Base-by-base conservation (phyloP, 2,888 invertebrate genomes). In the Adelphocoris suturalis region DNA sequence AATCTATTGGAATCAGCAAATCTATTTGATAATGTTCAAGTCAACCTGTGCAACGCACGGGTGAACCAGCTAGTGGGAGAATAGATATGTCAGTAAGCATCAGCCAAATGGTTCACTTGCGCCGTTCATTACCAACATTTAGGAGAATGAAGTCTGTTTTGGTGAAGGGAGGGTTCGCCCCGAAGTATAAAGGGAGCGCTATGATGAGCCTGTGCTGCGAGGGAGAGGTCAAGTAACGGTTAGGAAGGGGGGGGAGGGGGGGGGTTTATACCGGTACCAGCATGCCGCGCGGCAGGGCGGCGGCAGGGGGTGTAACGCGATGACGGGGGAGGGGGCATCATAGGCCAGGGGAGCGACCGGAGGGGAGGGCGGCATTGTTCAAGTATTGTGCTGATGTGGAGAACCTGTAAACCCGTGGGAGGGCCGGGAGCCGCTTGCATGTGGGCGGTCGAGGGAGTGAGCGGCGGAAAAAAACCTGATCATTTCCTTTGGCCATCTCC, bases 311-410 rank as follows among this genome's bases (percentile, higher is more conserved):
- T 52, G 52, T 12, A 7, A 52, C 3, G 52, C 3, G 52, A 11
- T 52, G 52, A 11, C 11, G 37, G 37, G 37, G 37, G 37, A 37
- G 37, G 7, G 37, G 37, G 37, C 7, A 37, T 37, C 3, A 37
- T 37, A 37, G 37, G 37, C 37, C 37, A 37, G 37, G 3, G 37
- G 37, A 4, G 37, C 7, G 23, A 61, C n/a, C 19, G 61, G 68
- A 68, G 23, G 27, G 68, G 5, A 23, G 23, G 12, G 52, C 5
- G 80, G 82, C 82, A 52, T 82, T 52, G 82, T 82, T 82, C 82
- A 82, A 82, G 82, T 82, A 82, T 52, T 82, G 82, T 82, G 82
- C 82, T 82, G 82, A 82, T 23, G 82, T 82, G 14, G 82, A 82
- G 48, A 52, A 52, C 27, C 48, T 82, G 82, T 78, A 37, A 46